phyloP scores from a whole-genome alignment of 1,140 invertebrate genomes.

The Vanessa tameamea region DNA sequence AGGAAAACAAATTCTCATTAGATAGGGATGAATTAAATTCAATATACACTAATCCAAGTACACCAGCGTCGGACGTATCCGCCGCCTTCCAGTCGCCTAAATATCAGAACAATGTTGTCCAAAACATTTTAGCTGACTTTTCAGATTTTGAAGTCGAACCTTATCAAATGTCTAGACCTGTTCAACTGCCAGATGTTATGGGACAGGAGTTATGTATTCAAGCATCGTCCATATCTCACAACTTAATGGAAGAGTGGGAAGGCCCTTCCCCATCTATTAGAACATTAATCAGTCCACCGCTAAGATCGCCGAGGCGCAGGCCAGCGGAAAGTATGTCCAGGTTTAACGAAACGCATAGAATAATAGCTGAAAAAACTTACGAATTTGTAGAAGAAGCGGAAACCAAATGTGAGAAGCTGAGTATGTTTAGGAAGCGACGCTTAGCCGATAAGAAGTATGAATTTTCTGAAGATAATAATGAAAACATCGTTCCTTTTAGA shows the following conservation, averaged over 20 bases:
- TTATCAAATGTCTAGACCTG: conserved; percentile 67
- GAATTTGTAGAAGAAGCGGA: conserved; percentile 92
- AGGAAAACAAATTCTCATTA: conserved; percentile 61
- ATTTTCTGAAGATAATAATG: conserved; percentile 92
- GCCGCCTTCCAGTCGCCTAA: conserved; percentile 70
- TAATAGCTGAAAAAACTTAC: conserved; percentile 88
- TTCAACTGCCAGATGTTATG: conserved; percentile 74
- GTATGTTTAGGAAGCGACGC: conserved; percentile 88
- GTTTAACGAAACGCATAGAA: conserved; percentile 82
- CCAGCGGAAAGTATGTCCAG: conserved; percentile 78
- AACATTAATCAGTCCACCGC: conserved; percentile 75
- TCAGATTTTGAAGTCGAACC: conserved; percentile 78
- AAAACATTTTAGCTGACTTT: conserved; percentile 78
- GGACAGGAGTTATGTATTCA: conserved; percentile 78
- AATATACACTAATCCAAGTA: conserved; percentile 63
- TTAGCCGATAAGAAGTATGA: conserved; percentile 96
- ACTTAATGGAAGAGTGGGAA: conserved; percentile 78
- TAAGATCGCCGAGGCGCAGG: conserved; percentile 71
- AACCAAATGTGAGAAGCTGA: conserved; percentile 89
- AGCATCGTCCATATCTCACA: conserved; percentile 76
- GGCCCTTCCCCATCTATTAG: conserved; percentile 76
- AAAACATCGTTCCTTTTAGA: conserved; percentile 90
- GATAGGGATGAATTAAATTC: conserved; percentile 66
- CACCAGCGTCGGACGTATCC: conserved; percentile 65
- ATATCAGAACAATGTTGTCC: conserved; percentile 74